Percentiles rank a stretch among this genome's conserved stretches.
Evolutionary conservation across 2,888 invertebrate genomes (phyloP).

Genomic region (Dryobotodes eremita): DNA sequence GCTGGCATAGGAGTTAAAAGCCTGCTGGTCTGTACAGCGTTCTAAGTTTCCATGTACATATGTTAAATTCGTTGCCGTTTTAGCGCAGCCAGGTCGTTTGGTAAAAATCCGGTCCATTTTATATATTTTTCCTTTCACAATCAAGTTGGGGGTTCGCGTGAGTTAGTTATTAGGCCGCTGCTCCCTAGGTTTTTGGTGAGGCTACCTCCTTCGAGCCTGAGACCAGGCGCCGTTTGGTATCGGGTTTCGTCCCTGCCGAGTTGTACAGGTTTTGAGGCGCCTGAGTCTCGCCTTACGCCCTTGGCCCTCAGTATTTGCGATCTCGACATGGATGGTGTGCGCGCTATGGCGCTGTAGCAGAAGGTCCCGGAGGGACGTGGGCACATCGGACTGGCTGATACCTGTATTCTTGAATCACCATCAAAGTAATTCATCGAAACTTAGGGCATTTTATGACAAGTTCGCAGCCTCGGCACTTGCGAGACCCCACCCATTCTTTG

Average conservation of each 20-base stretch:
- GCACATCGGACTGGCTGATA: neutral
- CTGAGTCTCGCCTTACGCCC: neutral
- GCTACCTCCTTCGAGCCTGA: neutral
- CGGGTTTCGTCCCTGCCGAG: neutral
- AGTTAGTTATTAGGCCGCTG: neutral
- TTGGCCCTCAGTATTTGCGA: neutral
- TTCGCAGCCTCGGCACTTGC: neutral
- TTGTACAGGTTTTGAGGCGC: neutral
- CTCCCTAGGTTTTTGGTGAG: no score
- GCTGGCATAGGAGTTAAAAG: no score
- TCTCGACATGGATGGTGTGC: neutral
- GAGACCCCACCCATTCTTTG: no score
- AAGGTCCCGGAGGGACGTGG: neutral
- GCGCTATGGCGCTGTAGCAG: neutral
- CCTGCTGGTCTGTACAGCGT: no score
- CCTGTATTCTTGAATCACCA: no score
- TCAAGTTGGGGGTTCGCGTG: neutral
- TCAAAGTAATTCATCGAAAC: no score
- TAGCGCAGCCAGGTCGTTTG: no score
- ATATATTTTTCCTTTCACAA: neutral
- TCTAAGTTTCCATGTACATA: no score
- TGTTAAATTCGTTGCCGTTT: no score
- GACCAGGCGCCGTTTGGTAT: neutral
- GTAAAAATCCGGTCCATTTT: neutral
- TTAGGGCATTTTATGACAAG: neutral